Evolutionary conservation across 1,140 invertebrate species (phyloP), one percentile per base, ranked within the genome.

Genomic region (Drosophila malerkotliana): DNA sequence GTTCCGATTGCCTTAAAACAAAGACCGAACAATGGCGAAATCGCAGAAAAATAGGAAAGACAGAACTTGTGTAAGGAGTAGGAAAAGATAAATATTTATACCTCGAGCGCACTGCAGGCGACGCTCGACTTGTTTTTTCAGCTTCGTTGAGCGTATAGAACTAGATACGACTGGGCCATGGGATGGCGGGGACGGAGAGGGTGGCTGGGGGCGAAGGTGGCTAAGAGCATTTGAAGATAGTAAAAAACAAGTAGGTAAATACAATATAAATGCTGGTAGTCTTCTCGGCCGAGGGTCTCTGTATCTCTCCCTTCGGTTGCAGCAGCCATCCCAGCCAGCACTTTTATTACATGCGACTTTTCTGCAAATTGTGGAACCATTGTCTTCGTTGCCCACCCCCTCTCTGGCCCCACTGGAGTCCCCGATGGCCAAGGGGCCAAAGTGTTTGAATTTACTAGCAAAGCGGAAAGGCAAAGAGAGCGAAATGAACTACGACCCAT

Each of bases 161-260:
- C 61, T 72, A 75, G 59, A 63, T 72, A 55, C 49, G 32, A 72
- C 34, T 37, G 51, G 49, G 10, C 12, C 30, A 49, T 24, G 24
- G 62, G 44, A 28, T 39, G 21, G 18, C 3, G 9, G 45, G 49
- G 49, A 14, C 41, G 26, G 30, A 39, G 26, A 45, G 28, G 69
- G 34, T 54, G 45, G 21, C 28, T 41, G 5, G 39, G 37, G 5
- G 39, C 4, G 32, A 60, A 71, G 64, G 68, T 74, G 73, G 56
- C 47, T 57, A 80, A 88, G 83, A 87, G 79, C 83, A 84, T 84
- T 84, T 89, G 72, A 79, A 89, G 83, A 89, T 89, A 88, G 88
- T 89, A 88, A 88, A 88, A 89, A 88, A 88, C 83, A 89, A 88
- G 84, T 88, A 88, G 83, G 83, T 88, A 88, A 88, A 88, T 88